These are phyloP conservation scores for Macroglossus sobrinus DNA, from an alignment of 2,113 vertebrate genomes.

Conservation along the genomic window DNA sequence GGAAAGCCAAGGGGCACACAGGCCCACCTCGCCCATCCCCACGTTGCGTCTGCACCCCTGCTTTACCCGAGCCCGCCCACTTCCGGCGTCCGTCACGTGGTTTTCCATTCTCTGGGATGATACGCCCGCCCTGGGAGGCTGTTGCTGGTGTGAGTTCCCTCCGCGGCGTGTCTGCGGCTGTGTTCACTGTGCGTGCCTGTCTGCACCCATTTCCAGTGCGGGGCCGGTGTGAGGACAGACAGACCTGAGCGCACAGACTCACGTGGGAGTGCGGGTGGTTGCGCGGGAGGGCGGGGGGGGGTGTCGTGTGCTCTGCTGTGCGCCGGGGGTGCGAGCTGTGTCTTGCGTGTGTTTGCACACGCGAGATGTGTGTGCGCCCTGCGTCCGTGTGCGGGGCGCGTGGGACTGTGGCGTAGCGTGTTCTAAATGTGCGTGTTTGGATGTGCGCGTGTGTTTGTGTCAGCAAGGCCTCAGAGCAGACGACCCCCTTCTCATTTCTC, in stretches of 20 bases:
- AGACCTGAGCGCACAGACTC: fast-evolving
- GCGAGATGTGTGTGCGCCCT: background rate
- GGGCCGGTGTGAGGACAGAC: fast-evolving
- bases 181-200: fast-evolving
- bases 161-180: fast-evolving
- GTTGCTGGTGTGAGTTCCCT: background rate
- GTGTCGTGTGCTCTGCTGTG: fast-evolving
- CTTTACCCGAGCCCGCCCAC: fast-evolving
- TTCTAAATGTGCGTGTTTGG: fast-evolving
- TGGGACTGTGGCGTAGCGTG: fast-evolving
- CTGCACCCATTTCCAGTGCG: fast-evolving
- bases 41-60: fast-evolving
- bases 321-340: fast-evolving
- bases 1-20: fast-evolving
- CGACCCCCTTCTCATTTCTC: fast-evolving
- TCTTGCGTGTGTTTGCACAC: no score
- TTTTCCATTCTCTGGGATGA: fast-evolving
- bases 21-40: fast-evolving
- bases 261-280: fast-evolving
- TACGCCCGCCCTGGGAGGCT: fast-evolving
- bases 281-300: fast-evolving
- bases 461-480: background rate
- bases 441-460: background rate
- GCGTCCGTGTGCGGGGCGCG: fast-evolving
- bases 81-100: fast-evolving